These are phyloP conservation scores for Aplidium turbinatum DNA, from an alignment of 23 tunicate species.

Conservation along the genomic window DNA sequence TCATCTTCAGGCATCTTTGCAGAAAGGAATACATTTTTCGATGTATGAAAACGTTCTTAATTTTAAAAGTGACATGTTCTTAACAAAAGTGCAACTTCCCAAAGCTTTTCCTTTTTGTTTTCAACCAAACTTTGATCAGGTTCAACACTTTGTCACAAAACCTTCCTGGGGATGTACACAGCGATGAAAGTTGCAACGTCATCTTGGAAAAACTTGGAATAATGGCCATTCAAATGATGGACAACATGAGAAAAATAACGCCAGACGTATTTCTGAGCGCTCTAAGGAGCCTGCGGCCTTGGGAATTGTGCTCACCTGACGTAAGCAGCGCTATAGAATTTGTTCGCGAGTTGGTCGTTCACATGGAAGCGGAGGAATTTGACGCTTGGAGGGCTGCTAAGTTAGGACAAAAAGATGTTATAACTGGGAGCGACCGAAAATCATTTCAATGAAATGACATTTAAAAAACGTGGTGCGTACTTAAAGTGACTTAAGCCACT, in stretches of 20 bases:
- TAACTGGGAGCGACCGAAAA: constrained; percentile 33
- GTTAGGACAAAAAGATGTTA: constrained; percentile 25
- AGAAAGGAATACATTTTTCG: too few species aligned
- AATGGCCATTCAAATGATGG: constrained; percentile 19
- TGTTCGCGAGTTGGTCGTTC: constrained; percentile 38
- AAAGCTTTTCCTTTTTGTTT: too few species aligned
- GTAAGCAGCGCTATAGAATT: constrained; percentile 80
- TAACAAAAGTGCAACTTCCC: too few species aligned
- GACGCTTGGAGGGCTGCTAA: constrained; percentile 55
- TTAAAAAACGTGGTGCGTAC: too few species aligned
- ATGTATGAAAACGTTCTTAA: too few species aligned
- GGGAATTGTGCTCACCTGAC: constrained; percentile 86
- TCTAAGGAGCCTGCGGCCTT: constrained; percentile 46
- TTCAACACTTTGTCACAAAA: constrained; percentile 31
- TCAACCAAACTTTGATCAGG: too few species aligned
- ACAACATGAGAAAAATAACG: constrained; percentile 36
- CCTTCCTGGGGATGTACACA: constrained; percentile 42
- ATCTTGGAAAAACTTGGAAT: constrained; percentile 42
- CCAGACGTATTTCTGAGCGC: constrained; percentile 59
- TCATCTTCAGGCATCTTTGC: too few species aligned
- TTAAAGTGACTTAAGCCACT: too few species aligned
- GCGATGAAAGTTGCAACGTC: constrained; percentile 25
- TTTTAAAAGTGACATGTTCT: too few species aligned
- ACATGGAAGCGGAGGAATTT: constrained; percentile 45
- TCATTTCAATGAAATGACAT: not conserved